phyloP scores from a whole-genome alignment of 2,888 invertebrate species.

The Hirtodrosophila cameraria region DNA sequence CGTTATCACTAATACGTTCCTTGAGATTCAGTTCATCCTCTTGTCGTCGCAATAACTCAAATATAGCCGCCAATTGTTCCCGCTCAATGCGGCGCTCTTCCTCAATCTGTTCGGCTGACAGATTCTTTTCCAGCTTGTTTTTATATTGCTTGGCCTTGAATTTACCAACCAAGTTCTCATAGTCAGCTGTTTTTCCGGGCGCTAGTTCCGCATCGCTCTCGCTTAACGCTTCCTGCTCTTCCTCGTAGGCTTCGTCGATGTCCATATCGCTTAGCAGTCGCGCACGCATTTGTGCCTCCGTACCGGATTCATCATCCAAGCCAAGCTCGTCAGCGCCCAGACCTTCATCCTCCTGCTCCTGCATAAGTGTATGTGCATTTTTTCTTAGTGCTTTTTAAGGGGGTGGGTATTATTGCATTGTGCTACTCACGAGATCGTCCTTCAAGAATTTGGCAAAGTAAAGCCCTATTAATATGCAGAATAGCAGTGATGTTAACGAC shows the following conservation, averaged over 20 bases:
- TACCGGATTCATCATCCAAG: conserved; percentile 49
- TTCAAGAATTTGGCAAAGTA: conserved; percentile 71
- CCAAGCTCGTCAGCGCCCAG: conserved; percentile 59
- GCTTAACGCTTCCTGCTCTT: conserved; percentile 48
- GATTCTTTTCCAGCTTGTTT: conserved; percentile 63
- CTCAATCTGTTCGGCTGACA: conserved; percentile 73
- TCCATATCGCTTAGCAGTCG: conserved; percentile 38
- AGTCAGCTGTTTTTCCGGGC: conserved; percentile 13
- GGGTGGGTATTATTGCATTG: background rate
- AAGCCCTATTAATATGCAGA: conserved; percentile 69
- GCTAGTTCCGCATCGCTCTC: conserved; percentile 46
- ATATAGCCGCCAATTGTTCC: conserved; percentile 84
- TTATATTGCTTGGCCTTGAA: conserved; percentile 71
- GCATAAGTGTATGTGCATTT: background rate
- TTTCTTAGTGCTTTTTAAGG: background rate
- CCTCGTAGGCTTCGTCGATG: conserved; percentile 62
- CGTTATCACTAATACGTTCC: conserved; percentile 77
- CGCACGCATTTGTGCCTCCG: conserved; percentile 23
- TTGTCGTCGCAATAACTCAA: conserved; percentile 84
- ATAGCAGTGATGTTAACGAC: conserved; percentile 61
- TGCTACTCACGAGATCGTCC: conserved; percentile 58
- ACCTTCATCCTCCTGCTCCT: conserved; percentile 69
- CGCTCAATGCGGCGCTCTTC: conserved; percentile 82
- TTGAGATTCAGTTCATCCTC: conserved; percentile 84
- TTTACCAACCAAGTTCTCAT: conserved; percentile 63